Evolutionary conservation across 1,140 invertebrate genomes (phyloP).

Genomic region (Drosophila equinoxialis): DNA sequence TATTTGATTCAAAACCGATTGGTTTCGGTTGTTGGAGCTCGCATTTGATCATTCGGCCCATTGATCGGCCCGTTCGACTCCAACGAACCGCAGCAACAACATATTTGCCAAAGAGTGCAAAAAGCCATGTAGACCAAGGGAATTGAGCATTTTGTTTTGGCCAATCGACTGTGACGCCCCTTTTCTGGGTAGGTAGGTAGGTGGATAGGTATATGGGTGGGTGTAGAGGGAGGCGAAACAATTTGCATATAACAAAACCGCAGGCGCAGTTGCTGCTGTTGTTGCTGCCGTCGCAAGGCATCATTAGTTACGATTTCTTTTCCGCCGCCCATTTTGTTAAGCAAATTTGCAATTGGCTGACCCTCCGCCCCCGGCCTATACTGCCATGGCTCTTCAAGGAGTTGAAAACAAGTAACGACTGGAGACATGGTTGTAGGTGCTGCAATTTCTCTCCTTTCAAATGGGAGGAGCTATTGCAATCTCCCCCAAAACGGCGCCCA

Average conservation of each 20-base stretch:
- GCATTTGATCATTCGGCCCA: conserved; percentile 7
- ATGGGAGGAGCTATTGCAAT: background rate
- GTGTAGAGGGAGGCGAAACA: conserved; percentile 17
- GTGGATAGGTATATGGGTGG: background rate
- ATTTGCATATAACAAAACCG: conserved; percentile 51
- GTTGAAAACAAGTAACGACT: no score
- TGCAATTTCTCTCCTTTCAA: no score
- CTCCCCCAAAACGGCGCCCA: conserved; percentile 1
- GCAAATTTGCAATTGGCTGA: conserved; percentile 75
- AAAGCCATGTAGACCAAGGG: conserved; percentile 14
- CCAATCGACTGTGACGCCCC: conserved; percentile 54
- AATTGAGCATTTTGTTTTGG: conserved; percentile 40
- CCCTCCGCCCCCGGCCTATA: background rate
- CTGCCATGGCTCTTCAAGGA: no score
- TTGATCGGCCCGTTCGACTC: conserved; percentile 29
- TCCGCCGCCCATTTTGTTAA: conserved; percentile 74
- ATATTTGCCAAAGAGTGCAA: conserved; percentile 23
- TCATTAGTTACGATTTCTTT: conserved; percentile 18
- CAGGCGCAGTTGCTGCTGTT: background rate
- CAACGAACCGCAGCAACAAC: conserved; percentile 40
- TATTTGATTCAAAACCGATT: background rate
- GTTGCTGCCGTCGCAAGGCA: background rate
- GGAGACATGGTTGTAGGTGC: no score
- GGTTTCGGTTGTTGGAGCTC: background rate
- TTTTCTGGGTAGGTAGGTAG: background rate